phyloP scores from a whole-genome alignment of 2,113 vertebrate species.

The Cyphomyrus discorhynchus region DNA sequence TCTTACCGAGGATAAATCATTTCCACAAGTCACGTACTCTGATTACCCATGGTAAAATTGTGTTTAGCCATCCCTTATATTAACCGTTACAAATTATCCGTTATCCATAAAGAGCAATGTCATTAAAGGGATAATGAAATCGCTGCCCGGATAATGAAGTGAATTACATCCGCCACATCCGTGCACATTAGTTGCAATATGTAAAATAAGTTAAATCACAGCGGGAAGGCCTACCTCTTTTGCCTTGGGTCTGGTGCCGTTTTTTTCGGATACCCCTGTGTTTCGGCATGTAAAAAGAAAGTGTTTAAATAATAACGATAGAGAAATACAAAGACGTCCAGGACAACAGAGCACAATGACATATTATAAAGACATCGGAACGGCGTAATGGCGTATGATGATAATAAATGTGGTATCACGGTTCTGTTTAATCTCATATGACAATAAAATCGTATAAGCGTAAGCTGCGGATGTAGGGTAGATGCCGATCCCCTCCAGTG shows the following conservation, averaged over 20 bases:
- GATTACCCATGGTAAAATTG: background rate
- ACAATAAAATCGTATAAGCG: background rate
- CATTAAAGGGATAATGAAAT: background rate
- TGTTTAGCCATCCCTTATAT: background rate
- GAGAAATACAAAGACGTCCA: background rate
- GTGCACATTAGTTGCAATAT: background rate
- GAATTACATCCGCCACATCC: background rate
- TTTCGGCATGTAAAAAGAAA: background rate
- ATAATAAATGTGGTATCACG: background rate
- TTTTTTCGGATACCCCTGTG: conserved; percentile 13
- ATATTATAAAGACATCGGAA: background rate
- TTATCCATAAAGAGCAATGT: background rate
- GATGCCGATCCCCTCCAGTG: background rate
- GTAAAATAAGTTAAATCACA: background rate
- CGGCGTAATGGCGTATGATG: background rate
- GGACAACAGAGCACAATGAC: background rate
- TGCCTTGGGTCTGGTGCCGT: background rate
- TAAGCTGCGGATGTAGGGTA: background rate
- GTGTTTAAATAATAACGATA: background rate
- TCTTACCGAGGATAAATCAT: background rate
- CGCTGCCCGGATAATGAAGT: background rate
- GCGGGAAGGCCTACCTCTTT: conserved; percentile 14
- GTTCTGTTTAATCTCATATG: background rate
- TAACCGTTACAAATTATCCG: background rate
- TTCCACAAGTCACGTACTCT: background rate